Evolutionary conservation across 2,888 invertebrate genomes (phyloP).

Genomic region (Drosophila nr. fundita): DNA sequence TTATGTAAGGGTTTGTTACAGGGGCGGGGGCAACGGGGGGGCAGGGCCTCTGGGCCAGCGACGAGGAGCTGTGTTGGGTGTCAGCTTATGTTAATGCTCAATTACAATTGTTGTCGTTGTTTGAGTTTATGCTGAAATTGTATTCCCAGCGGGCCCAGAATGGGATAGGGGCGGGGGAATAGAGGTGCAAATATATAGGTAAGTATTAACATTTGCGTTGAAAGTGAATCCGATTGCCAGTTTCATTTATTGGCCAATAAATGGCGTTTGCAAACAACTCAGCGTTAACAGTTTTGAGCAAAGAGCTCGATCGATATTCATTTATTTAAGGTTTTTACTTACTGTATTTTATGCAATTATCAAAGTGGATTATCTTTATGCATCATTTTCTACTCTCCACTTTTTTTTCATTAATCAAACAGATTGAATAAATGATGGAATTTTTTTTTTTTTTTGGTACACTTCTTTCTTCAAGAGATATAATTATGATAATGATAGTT

Average conservation of each 20-base stretch:
- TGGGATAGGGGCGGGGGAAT: not conserved
- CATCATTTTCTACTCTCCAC: not conserved
- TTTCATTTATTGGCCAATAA: constrained; percentile 27
- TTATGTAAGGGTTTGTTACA: not conserved
- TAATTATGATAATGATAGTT: not conserved
- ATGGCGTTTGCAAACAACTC: constrained; percentile 34
- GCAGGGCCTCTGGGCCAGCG: not conserved
- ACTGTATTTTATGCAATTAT: not conserved
- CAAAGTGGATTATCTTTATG: not conserved
- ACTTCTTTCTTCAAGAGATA: not conserved
- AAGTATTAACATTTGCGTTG: constrained; percentile 40
- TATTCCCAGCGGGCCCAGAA: constrained; percentile 29
- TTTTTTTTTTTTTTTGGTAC: too few relatives aligned
- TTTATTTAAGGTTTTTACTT: not conserved
- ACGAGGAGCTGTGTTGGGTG: constrained; percentile 17
- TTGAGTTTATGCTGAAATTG: constrained; percentile 69
- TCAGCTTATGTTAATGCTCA: constrained; percentile 76
- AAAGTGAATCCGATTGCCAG: constrained; percentile 42
- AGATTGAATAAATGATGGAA: not conserved
- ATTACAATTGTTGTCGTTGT: constrained; percentile 76
- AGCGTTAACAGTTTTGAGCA: not conserved
- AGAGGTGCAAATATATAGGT: constrained; percentile 42
- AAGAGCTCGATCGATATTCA: not conserved
- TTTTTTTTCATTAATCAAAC: not conserved
- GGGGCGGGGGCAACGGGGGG: not conserved